phyloP scores from a whole-genome alignment of 2,888 invertebrate species.

The Cylloceria caligata region DNA sequence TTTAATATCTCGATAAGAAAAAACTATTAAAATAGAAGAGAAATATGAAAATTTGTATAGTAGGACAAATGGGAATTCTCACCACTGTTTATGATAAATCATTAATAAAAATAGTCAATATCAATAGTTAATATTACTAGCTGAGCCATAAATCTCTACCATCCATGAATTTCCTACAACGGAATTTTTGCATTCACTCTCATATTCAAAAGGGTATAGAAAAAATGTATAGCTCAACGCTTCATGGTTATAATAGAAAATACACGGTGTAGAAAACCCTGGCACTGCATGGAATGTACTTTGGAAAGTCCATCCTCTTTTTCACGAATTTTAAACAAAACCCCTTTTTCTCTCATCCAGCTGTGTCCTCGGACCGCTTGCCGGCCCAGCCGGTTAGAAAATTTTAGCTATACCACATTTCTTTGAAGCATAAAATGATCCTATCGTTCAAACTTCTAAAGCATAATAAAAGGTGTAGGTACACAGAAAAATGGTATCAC shows the following conservation, averaged over 20 bases:
- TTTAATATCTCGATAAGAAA: too few relatives aligned
- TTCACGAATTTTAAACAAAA: slow-evolving; percentile 56
- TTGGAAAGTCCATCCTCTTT: slow-evolving; percentile 56
- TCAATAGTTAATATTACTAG: too few relatives aligned
- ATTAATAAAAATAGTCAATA: too few relatives aligned
- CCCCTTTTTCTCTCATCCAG: slow-evolving; percentile 59
- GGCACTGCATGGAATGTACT: slow-evolving; percentile 54
- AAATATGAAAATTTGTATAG: too few relatives aligned
- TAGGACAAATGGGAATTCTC: background rate
- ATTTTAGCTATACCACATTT: slow-evolving; percentile 54
- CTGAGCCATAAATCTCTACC: too few relatives aligned
- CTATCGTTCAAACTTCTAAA: slow-evolving; percentile 45
- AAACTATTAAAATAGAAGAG: too few relatives aligned
- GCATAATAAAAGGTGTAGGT: slow-evolving; percentile 38
- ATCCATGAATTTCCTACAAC: background rate
- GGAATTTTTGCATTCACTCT: slow-evolving; percentile 38
- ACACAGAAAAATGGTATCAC: slow-evolving; percentile 7
- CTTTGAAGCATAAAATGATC: slow-evolving; percentile 55
- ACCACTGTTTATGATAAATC: background rate
- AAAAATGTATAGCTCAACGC: slow-evolving; percentile 35
- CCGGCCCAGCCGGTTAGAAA: slow-evolving; percentile 53
- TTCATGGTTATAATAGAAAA: slow-evolving; percentile 37
- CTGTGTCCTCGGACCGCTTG: slow-evolving; percentile 58
- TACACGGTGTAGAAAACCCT: slow-evolving; percentile 35
- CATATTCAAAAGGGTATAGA: slow-evolving; percentile 33